Evolutionary conservation across 1,140 invertebrate genomes (phyloP).

Genomic region (Bombus huntii): DNA sequence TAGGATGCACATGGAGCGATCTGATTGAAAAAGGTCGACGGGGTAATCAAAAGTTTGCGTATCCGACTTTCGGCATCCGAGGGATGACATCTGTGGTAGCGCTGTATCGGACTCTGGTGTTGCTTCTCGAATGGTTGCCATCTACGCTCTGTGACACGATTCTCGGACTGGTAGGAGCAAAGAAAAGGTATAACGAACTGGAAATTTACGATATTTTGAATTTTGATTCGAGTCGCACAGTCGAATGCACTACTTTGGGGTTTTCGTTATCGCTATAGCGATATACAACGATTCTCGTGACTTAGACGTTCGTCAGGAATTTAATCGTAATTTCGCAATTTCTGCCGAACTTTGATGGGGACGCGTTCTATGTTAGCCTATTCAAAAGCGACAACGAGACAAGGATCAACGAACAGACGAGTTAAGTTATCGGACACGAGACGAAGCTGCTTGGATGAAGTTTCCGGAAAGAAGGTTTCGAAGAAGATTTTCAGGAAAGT

Average conservation of each 20-base stretch:
- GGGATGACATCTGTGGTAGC: conserved; percentile 70
- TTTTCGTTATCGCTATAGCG: not conserved
- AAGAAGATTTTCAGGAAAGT: conserved; percentile 41
- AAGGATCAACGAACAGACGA: not conserved
- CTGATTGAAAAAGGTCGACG: conserved; percentile 67
- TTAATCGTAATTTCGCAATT: too few species aligned
- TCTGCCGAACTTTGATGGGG: too few species aligned
- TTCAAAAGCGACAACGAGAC: not conserved
- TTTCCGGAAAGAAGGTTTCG: conserved; percentile 14
- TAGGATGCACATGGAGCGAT: conserved; percentile 73
- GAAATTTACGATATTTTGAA: conserved; percentile 35
- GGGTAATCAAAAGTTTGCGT: conserved; percentile 66
- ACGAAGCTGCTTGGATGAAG: not conserved
- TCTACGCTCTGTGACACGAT: conserved; percentile 69
- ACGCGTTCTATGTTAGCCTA: too few species aligned
- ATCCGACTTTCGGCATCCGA: conserved; percentile 72
- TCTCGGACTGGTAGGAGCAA: conserved; percentile 60
- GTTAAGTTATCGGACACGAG: not conserved
- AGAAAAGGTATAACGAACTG: conserved; percentile 69
- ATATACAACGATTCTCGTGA: too few species aligned
- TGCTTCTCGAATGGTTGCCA: conserved; percentile 75
- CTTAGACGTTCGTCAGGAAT: too few species aligned
- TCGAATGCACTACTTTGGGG: not conserved
- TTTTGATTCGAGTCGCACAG: conserved; percentile 19
- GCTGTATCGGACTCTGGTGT: conserved; percentile 70